phyloP scores from a whole-genome alignment of 2,113 vertebrate genomes.

The Elephantulus edwardii region DNA sequence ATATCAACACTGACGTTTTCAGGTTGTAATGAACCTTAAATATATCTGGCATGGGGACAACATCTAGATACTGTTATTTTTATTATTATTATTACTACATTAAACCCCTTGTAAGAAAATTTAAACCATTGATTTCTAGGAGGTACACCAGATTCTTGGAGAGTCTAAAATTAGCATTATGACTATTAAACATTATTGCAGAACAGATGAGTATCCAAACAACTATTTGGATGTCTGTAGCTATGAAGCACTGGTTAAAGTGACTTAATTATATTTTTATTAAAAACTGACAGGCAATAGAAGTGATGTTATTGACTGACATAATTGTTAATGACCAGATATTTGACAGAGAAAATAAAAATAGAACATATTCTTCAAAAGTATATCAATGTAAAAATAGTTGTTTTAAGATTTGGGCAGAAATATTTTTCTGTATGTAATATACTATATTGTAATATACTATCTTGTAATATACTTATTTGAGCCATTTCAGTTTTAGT shows the following conservation, averaged over 20 bases:
- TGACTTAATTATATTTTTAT: not conserved
- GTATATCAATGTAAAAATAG: not conserved
- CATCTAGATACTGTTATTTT: not conserved
- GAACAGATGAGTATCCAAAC: not conserved
- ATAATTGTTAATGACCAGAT: constrained; percentile 19
- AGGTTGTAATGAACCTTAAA: too few relatives aligned
- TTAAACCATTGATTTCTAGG: not conserved
- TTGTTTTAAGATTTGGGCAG: not conserved
- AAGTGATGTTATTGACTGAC: not conserved
- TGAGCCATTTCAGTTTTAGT: not conserved
- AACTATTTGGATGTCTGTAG: not conserved
- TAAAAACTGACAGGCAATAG: not conserved
- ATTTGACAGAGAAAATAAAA: not conserved
- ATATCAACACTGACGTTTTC: too few relatives aligned
- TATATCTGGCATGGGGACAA: not conserved
- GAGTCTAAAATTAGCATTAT: not conserved
- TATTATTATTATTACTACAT: not conserved
- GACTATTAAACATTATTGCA: not conserved
- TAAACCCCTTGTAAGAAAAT: not conserved
- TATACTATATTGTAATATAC: too few relatives aligned
- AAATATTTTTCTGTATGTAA: not conserved
- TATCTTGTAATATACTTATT: not conserved
- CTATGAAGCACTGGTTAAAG: not conserved
- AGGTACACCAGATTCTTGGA: not conserved
- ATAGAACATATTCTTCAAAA: not conserved